phyloP scores from a whole-genome alignment of 2,888 invertebrate genomes.

The Junonia oenone region DNA sequence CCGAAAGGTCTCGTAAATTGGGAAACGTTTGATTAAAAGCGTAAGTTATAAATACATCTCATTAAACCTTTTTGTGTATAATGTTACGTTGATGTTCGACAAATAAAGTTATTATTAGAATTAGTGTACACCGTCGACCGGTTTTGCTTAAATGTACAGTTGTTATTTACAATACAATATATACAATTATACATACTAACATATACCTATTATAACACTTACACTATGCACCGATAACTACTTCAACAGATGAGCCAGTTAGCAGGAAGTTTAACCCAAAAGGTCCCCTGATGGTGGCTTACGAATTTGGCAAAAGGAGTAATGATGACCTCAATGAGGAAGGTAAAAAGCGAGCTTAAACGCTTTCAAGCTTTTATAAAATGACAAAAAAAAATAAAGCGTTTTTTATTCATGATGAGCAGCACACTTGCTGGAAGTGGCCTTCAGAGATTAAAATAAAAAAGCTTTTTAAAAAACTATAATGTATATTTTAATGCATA shows the following conservation, averaged over 20 bases:
- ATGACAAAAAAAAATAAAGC: background rate
- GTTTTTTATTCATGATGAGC: background rate
- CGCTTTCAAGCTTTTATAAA: constrained; percentile 19
- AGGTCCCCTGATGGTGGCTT: constrained; percentile 54
- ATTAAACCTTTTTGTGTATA: background rate
- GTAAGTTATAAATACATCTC: background rate
- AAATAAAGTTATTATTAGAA: no score
- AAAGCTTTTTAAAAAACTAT: background rate
- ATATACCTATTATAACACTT: constrained; percentile 5
- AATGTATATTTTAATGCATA: background rate
- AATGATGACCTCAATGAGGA: constrained; percentile 51
- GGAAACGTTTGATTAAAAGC: background rate
- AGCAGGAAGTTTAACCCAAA: constrained; percentile 56
- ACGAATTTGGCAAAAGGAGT: constrained; percentile 64
- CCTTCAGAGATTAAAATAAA: background rate
- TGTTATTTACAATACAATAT: background rate
- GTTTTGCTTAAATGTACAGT: background rate
- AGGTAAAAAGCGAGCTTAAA: constrained; percentile 47
- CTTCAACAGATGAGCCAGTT: constrained; percentile 39
- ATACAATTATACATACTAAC: background rate
- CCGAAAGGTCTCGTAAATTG: background rate
- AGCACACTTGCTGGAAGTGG: background rate
- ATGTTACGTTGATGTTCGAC: background rate
- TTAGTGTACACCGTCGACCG: background rate
- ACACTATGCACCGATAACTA: constrained; percentile 22